Evolutionary conservation across 2,113 vertebrate genomes (phyloP), one percentile per base, ranked within the genome.

Genomic region (Laterallus jamaicensis): DNA sequence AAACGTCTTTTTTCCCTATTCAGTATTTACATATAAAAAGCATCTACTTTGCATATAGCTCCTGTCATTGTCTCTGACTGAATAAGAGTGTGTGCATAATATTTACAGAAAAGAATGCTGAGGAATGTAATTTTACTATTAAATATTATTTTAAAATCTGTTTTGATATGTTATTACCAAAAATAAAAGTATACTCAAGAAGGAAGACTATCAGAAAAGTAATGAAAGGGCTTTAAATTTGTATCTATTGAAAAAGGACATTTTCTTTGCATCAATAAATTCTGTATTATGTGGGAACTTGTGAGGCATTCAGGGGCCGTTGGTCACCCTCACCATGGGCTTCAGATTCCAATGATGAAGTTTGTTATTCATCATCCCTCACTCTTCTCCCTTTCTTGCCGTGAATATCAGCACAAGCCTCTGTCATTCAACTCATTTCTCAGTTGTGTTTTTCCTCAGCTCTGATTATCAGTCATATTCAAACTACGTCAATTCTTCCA

Each of bases 1-100:
- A 73, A 83, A 47, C 3, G 0, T 6, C 5, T 25, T 40, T 60
- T 58, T 73, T 67, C 31, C 5, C 17, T 71, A 28, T 71, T 95
- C 21, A 49, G 22, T 82, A 81, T 87, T 94, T 86, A 62, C 83
- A 76, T 22, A 86, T 49, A 55, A 70, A 89, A 90, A 81, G 28
- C 32, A 40, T 35, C 55, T 85, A 29, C 5, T 90, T 80, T 85
- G 26, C 75, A 86, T 75, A 40, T 24, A 88, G 28, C 42, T 81
- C 56, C 44, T 83, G n/a, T 74, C 55, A 64, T 59, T 90, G 44
- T 82, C 82, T 82, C 35, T 22, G 74, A 50, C 49, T 81, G 55
- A 78, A 32, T 67, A 66, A n/a, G 18, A 63, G 4, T 21, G 4
- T 7, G 35, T 59, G 68, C 32, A 52, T 47, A 91, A 29, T 54